Evolutionary conservation across 2,888 invertebrate species (phyloP).

Genomic region (Falcaria lacertinaria): DNA sequence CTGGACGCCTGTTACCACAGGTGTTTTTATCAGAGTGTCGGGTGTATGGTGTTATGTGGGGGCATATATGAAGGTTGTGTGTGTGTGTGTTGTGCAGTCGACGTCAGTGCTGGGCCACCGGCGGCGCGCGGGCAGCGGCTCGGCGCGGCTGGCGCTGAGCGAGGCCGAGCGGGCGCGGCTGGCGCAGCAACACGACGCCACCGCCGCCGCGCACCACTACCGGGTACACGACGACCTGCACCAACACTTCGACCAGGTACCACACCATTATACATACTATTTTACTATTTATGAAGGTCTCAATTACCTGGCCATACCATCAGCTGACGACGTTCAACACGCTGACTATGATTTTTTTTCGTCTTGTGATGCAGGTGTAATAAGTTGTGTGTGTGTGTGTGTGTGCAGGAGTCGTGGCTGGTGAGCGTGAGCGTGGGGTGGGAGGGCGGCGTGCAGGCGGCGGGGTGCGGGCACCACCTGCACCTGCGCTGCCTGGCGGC

Average conservation of each 20-base stretch:
- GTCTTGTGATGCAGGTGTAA: not conserved
- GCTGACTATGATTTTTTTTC: no score
- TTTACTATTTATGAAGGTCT: no score
- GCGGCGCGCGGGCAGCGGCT: slow-evolving; percentile 59
- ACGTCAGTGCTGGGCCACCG: slow-evolving; percentile 93
- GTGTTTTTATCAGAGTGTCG: no score
- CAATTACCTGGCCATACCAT: no score
- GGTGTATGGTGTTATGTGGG: no score
- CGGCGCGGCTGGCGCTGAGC: slow-evolving; percentile 61
- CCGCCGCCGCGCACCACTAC: slow-evolving; percentile 87
- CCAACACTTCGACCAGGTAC: slow-evolving; percentile 86
- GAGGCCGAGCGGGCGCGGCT: slow-evolving; percentile 77
- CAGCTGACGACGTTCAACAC: no score
- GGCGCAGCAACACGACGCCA: slow-evolving; percentile 74
- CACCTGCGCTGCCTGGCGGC: slow-evolving; percentile 96
- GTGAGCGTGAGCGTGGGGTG: slow-evolving; percentile 87
- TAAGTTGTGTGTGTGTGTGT: slow-evolving; percentile 14
- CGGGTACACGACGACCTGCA: slow-evolving; percentile 87
- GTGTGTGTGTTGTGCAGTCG: slow-evolving; percentile 58
- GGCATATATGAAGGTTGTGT: not conserved
- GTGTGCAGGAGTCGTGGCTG: slow-evolving; percentile 85
- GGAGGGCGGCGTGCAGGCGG: slow-evolving; percentile 95
- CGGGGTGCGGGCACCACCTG: slow-evolving; percentile 98
- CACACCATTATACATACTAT: slow-evolving; percentile 56
- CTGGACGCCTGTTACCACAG: no score